These are phyloP conservation scores for Apocheima hispidaria DNA, from an alignment of 2,888 invertebrate species.

Conservation along the genomic window DNA sequence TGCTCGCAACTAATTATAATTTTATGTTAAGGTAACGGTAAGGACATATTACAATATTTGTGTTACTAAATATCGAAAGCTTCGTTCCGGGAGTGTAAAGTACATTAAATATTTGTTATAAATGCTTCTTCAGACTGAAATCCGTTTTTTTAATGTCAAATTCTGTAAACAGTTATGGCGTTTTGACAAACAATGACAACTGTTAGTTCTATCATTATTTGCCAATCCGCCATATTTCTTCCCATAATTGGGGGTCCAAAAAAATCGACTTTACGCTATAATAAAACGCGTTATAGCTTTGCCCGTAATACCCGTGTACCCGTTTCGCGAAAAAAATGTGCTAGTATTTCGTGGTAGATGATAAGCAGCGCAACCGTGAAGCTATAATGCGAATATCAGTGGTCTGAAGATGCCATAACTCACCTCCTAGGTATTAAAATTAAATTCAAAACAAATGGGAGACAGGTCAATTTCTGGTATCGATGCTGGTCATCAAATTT, in stretches of 20 bases:
- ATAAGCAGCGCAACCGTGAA: neutral
- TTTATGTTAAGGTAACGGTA: slow-evolving; percentile 73
- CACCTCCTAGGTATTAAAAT: slow-evolving; percentile 74
- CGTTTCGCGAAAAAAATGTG: too few relatives aligned
- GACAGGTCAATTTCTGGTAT: slow-evolving; percentile 58
- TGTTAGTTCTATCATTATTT: neutral
- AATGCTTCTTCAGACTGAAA: neutral
- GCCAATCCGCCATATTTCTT: neutral
- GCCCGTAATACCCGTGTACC: neutral
- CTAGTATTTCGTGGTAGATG: too few relatives aligned
- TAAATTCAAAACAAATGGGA: slow-evolving; percentile 47
- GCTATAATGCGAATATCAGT: too few relatives aligned
- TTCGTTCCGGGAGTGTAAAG: slow-evolving; percentile 73
- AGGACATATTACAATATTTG: slow-evolving; percentile 70
- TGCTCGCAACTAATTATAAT: slow-evolving; percentile 82
- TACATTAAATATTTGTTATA: slow-evolving; percentile 69
- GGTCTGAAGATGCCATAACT: slow-evolving; percentile 40
- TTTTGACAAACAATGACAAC: neutral
- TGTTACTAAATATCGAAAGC: slow-evolving; percentile 80
- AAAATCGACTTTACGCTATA: neutral
- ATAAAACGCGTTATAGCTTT: neutral
- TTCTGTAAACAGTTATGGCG: slow-evolving; percentile 1
- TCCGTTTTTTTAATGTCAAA: slow-evolving; percentile 36
- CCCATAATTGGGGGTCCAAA: neutral
- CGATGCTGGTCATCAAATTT: slow-evolving; percentile 74